A percentile compares a stretch with the other conserved stretches of the same genome.
phyloP scores from a whole-genome alignment of 2,888 invertebrate genomes.

The Mayetiola destructor region DNA sequence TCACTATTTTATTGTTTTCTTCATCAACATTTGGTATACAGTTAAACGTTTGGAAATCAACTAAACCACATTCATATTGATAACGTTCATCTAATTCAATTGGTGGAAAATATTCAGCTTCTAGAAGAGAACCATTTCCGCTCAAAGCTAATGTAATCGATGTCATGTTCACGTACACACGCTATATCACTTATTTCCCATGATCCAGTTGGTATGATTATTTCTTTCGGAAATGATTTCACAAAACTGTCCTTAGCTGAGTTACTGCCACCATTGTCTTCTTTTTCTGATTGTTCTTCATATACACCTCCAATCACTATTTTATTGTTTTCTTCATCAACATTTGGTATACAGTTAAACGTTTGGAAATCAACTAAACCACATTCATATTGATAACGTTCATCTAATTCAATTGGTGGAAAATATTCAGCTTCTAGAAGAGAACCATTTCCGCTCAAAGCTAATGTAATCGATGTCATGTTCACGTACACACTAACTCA shows the following conservation, averaged over 20 bases:
- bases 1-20: slow-evolving; percentile 25
- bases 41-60: slow-evolving; percentile 25
- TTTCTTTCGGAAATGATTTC: no score
- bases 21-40: slow-evolving; percentile 27
- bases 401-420: background rate
- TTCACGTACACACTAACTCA: background rate
- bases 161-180: no score
- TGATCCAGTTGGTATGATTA: slow-evolving; percentile 24
- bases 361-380: slow-evolving; percentile 25
- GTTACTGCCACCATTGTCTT: no score
- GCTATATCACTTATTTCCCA: no score
- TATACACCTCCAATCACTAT: slow-evolving; percentile 20
- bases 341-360: slow-evolving; percentile 26
- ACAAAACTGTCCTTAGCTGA: no score
- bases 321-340: slow-evolving; percentile 26
- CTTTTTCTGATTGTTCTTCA: background rate
- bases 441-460: slow-evolving; percentile 22
- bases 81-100: slow-evolving; percentile 15
- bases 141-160: slow-evolving; percentile 24
- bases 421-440: slow-evolving; percentile 17
- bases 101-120: slow-evolving; percentile 5
- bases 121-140: slow-evolving; percentile 21
- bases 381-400: slow-evolving; percentile 22
- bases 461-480: slow-evolving; percentile 21
- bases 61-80: slow-evolving; percentile 24